Percentiles rank a stretch among this genome's conserved stretches.
Conservation (phyloP, 2,888 invertebrate genomes). For the Phlogophora meticulosa region DNA sequence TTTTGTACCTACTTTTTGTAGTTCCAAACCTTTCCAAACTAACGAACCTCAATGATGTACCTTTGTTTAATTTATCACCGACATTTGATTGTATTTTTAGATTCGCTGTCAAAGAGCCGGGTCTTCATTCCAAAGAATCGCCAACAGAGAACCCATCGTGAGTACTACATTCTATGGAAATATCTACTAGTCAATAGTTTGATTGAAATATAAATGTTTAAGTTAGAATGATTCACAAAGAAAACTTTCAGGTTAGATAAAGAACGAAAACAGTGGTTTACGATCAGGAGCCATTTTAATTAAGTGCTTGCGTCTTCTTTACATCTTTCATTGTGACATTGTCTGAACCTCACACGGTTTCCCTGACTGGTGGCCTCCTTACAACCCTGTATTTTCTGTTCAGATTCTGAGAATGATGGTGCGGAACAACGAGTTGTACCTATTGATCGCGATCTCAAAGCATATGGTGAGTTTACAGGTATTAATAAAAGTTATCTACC, state of each 20-base stretch:
- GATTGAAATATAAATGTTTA: background rate
- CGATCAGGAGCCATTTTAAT: background rate
- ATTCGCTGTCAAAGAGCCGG: slow-evolving; percentile 3
- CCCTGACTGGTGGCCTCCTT: background rate
- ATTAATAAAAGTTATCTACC: background rate
- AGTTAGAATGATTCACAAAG: background rate
- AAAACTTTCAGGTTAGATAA: background rate
- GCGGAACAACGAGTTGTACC: too few species aligned
- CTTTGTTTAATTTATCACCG: too few species aligned
- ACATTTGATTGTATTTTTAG: too few species aligned
- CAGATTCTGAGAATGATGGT: slow-evolving; percentile 11
- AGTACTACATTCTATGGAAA: background rate
- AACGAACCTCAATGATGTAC: too few species aligned
- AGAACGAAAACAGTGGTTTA: background rate
- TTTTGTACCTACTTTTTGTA: too few species aligned
- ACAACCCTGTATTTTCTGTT: background rate
- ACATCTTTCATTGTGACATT: background rate
- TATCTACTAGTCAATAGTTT: background rate
- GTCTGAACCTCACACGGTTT: background rate
- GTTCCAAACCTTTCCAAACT: too few species aligned
- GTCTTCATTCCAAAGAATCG: background rate
- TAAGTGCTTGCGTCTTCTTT: background rate
- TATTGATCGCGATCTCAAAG: slow-evolving; percentile 53
- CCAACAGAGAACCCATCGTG: slow-evolving; percentile 31
- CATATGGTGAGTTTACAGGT: slow-evolving; percentile 29